These are phyloP conservation scores for Podarcis siculus DNA, from an alignment of 2,797 vertebrate species.

Conservation along the genomic window DNA sequence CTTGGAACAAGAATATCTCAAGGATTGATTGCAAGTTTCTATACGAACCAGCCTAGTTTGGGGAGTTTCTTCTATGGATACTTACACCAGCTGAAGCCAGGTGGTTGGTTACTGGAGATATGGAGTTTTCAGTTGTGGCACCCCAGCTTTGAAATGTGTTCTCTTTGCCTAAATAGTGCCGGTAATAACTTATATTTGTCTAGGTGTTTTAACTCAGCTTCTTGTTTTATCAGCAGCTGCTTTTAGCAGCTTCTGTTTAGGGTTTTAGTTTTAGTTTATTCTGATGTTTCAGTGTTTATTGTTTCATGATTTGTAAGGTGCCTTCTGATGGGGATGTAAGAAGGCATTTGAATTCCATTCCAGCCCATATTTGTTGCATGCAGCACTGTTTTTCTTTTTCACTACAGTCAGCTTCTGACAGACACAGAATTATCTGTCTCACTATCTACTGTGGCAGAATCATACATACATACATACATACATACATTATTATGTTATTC, in stretches of 20 bases:
- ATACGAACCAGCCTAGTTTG: background rate
- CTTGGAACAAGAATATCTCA: background rate
- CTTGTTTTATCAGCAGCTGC: background rate
- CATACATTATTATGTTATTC: no score
- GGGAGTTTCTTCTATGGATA: background rate
- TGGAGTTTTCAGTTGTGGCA: background rate
- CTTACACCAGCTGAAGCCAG: background rate
- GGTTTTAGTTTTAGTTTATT: background rate
- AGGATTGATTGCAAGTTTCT: background rate
- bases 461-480: no score
- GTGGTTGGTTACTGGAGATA: background rate
- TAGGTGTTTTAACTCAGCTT: background rate
- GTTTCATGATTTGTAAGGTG: conserved; percentile 4
- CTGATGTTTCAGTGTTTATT: background rate
- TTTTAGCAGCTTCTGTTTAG: background rate
- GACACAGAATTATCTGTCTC: no score
- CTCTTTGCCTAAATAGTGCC: no score
- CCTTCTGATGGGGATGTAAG: no score
- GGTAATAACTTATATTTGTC: background rate
- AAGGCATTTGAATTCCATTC: no score
- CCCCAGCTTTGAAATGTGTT: background rate
- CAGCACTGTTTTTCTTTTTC: no score
- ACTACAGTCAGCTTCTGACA: no score
- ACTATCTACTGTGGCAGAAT: no score
- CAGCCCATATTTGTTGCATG: no score